Percentiles rank a stretch among this genome's conserved stretches.
Conservation (phyloP, 2,113 vertebrate species). For the Hippoglossus stenolepis region DNA sequence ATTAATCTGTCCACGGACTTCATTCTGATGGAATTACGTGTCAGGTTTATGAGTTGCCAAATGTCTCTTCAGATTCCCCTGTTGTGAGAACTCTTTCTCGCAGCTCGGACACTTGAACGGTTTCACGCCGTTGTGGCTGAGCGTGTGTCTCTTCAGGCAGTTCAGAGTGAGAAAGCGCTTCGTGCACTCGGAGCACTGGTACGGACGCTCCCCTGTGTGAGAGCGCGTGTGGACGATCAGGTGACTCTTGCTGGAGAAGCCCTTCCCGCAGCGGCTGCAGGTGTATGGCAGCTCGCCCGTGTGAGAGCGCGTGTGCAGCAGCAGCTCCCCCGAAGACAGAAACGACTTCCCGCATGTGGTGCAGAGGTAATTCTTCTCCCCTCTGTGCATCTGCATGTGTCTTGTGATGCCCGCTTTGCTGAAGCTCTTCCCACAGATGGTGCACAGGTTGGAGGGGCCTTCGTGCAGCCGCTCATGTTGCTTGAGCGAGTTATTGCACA, state of each 20-base stretch:
- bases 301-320: slow-evolving; percentile 68
- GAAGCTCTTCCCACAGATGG: slow-evolving; percentile 65
- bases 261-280: slow-evolving; percentile 68
- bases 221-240: slow-evolving; percentile 66
- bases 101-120: slow-evolving; percentile 68
- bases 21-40: neutral
- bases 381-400: slow-evolving; percentile 74
- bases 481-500: slow-evolving; percentile 64
- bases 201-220: slow-evolving; percentile 71
- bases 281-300: slow-evolving; percentile 73
- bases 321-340: slow-evolving; percentile 71
- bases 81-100: slow-evolving; percentile 69
- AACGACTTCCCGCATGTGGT: slow-evolving; percentile 72
- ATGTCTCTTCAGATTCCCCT: slow-evolving; percentile 75
- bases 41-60: slow-evolving; percentile 57
- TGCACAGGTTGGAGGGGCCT: slow-evolving; percentile 58
- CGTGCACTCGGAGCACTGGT: slow-evolving; percentile 60
- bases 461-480: slow-evolving; percentile 66
- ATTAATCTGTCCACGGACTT: neutral
- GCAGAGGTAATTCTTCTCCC: slow-evolving; percentile 72
- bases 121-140: slow-evolving; percentile 69
- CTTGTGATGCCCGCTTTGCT: slow-evolving; percentile 55
- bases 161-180: slow-evolving; percentile 70
- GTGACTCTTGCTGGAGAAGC: slow-evolving; percentile 70
- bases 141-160: slow-evolving; percentile 72